These are phyloP conservation scores for Drosophila kuntzei DNA, from an alignment of 2,888 invertebrate species.

Conservation along the genomic window DNA sequence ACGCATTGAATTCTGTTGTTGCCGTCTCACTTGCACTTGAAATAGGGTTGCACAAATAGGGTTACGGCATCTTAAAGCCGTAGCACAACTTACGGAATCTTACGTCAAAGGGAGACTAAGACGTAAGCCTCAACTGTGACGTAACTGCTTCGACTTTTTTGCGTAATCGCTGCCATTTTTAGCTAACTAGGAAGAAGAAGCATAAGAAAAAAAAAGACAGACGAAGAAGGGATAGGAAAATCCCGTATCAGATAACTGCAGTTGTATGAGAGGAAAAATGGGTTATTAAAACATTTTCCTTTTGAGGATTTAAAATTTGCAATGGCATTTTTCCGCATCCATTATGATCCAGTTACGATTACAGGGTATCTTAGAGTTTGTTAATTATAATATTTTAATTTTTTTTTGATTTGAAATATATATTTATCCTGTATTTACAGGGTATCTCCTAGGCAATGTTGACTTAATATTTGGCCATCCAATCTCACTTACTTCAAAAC, in stretches of 20 bases:
- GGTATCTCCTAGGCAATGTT: too few relatives aligned
- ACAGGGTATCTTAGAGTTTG: not conserved
- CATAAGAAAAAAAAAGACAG: not conserved
- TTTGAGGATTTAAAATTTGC: not conserved
- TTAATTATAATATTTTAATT: too few relatives aligned
- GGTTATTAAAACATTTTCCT: not conserved
- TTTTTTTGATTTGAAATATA: too few relatives aligned
- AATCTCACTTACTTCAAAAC: too few relatives aligned
- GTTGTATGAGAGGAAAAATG: not conserved
- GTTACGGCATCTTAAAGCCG: constrained; percentile 6
- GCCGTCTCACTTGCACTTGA: too few relatives aligned
- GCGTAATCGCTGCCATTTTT: constrained; percentile 4
- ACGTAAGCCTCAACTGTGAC: constrained; percentile 13
- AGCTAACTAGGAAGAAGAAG: not conserved
- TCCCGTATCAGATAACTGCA: not conserved
- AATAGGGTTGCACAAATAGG: not conserved
- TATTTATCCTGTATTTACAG: too few relatives aligned
- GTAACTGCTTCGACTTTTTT: not conserved
- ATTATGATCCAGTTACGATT: too few relatives aligned
- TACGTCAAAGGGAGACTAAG: constrained; percentile 12
- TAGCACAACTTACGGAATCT: constrained; percentile 12
- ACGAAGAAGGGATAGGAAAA: too few relatives aligned
- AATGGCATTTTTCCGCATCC: not conserved
- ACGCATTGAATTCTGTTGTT: not conserved
- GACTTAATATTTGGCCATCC: too few relatives aligned